Conservation (phyloP, 2,888 invertebrate species). For the Mythimna impura region DNA sequence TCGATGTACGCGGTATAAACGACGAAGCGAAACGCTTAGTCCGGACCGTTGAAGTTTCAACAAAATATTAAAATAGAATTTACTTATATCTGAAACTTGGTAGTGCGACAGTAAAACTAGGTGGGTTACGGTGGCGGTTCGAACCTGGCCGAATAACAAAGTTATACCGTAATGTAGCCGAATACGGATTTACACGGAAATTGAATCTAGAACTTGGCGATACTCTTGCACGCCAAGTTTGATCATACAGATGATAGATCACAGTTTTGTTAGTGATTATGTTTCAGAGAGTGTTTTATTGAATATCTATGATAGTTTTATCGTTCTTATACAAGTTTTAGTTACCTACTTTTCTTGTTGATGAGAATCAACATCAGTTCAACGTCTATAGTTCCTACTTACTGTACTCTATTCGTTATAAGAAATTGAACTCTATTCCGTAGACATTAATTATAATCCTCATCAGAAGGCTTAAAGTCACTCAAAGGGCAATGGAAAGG, state of each 20-base stretch:
- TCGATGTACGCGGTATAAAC: no score
- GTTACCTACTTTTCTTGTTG: no score
- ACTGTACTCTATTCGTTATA: no score
- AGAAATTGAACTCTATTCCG: no score
- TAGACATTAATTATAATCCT: no score
- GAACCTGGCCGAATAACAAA: conserved; percentile 66
- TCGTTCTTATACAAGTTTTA: background rate
- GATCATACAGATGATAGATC: conserved; percentile 62
- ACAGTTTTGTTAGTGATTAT: conserved; percentile 43
- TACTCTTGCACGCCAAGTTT: conserved; percentile 56
- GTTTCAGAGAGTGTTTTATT: conserved; percentile 30
- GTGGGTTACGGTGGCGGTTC: conserved; percentile 36
- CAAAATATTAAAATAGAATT: conserved; percentile 45
- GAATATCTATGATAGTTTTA: background rate
- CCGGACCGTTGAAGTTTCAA: no score
- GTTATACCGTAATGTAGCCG: conserved; percentile 73
- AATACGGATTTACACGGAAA: conserved; percentile 76
- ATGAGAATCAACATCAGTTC: no score
- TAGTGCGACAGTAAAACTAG: conserved; percentile 23
- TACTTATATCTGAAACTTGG: conserved; percentile 48
- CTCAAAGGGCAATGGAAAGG: no score
- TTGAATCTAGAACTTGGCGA: conserved; percentile 74
- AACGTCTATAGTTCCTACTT: no score
- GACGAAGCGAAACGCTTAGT: no score
- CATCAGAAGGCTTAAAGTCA: no score